Evolutionary conservation across 2,888 invertebrate species (phyloP), one percentile per base, ranked within the genome.

Genomic region (Lithophane ornitopus): DNA sequence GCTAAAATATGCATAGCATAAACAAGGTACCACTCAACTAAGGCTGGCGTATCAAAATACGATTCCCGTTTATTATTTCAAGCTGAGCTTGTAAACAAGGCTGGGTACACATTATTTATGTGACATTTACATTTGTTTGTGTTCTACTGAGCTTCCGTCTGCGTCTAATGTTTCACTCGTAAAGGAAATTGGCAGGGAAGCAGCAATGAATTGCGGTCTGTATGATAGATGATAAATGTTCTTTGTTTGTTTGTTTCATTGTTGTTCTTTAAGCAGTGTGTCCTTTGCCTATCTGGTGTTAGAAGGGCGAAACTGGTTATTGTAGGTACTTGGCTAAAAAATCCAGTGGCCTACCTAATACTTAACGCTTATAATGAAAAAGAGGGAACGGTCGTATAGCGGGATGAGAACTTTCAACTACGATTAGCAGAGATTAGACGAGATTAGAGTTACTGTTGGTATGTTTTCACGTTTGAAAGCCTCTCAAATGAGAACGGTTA

Each of bases 61-160:
- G 70, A 83, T 72, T 70, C 74, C 70, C 59, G 82, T 74, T 70
- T 82, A 83, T 83, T 82, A 81, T 83, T 85, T 78, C 82, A 78
- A 72, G 67, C 65, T 61, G 68, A 71, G 59, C 68, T 80, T 70
- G 81, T 81, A 81, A 82, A 82, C 85, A 82, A 63, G 62, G 28
- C 34, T 61, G n/a, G 16, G 41, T 63, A 65, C 63, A 70, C 67
- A 70, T 46, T 81, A 68, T 81, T 77, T 77, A 81, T 74, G 66
- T 69, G 85, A 58, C 78, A 81, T 77, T 78, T 77, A 74, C 82
- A 81, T 83, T 74, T 85, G 77, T 77, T 77, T 81, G 82, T 69
- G 82, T 82, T 69, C 34, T 71, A 56, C 59, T 58, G 66, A n/a
- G 63, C 49, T 82, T 73, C 72, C 76, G 63, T 63, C 56, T 70